Conservation (phyloP, 2,797 vertebrate genomes). For the Kryptolebias ocellatus region DNA sequence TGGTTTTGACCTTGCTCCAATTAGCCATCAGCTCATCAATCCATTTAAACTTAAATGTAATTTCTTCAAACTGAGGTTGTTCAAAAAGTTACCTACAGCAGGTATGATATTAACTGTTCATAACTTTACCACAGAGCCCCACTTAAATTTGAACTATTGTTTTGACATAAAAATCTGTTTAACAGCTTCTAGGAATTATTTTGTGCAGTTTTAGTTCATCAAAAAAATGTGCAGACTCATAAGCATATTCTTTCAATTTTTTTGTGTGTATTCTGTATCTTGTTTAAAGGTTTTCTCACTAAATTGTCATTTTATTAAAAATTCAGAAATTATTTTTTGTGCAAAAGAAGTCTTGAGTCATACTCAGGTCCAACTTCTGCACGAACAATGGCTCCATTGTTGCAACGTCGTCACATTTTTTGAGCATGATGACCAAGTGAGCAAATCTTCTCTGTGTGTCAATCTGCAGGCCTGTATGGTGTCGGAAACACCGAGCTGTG, state of each 20-base stretch:
- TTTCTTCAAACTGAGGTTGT: too few relatives aligned
- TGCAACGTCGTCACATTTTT: slow-evolving; percentile 5
- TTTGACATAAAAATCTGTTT: too few relatives aligned
- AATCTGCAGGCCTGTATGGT: slow-evolving; percentile 70
- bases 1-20: too few relatives aligned
- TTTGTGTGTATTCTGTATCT: neutral
- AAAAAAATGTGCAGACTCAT: neutral
- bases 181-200: too few relatives aligned
- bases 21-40: too few relatives aligned
- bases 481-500: slow-evolving; percentile 65
- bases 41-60: too few relatives aligned
- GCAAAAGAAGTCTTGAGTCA: too few relatives aligned
- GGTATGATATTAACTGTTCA: too few relatives aligned
- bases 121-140: too few relatives aligned
- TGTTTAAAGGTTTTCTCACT: neutral
- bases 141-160: too few relatives aligned
- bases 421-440: slow-evolving; percentile 19
- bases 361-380: neutral
- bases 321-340: neutral
- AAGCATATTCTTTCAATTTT: neutral
- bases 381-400: neutral
- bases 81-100: too few relatives aligned
- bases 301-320: neutral
- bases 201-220: too few relatives aligned
- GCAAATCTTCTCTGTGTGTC: slow-evolving; percentile 44